Percentiles rank a stretch among this genome's conserved stretches.
Evolutionary conservation across 1,140 invertebrate species (phyloP).

Genomic region (Nasonia giraulti): DNA sequence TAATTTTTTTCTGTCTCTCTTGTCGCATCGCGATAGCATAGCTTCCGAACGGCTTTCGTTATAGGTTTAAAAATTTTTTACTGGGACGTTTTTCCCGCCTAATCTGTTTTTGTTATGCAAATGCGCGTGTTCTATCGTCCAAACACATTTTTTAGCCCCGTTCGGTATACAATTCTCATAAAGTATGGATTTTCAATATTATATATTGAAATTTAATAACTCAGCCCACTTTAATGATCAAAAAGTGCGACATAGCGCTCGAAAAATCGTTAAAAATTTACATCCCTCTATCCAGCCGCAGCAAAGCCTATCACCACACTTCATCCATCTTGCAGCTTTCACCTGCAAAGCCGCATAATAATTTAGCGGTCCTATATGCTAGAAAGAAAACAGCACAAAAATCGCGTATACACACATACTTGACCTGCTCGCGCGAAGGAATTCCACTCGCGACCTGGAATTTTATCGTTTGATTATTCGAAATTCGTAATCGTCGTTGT

Average conservation of each 20-base stretch:
- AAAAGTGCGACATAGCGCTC: background rate
- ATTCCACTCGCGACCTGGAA: conserved; percentile 29
- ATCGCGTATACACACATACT: background rate
- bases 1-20: background rate
- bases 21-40: background rate
- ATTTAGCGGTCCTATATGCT: background rate
- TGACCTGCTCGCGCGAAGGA: background rate
- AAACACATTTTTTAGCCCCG: too few species aligned
- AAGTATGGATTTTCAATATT: background rate
- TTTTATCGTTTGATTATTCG: conserved; percentile 3
- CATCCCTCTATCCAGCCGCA: background rate
- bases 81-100: background rate
- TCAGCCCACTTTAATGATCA: too few species aligned
- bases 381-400: background rate
- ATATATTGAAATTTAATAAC: background rate
- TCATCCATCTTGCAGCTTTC: background rate
- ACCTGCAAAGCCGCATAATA: background rate
- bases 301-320: too few species aligned
- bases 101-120: background rate
- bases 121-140: background rate
- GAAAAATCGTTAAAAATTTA: background rate
- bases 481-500: background rate
- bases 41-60: background rate
- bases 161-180: too few species aligned
- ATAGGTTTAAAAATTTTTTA: conserved; percentile 1